Evolutionary conservation across 1,140 invertebrate species (phyloP).

Genomic region (Phthorimaea operculella): DNA sequence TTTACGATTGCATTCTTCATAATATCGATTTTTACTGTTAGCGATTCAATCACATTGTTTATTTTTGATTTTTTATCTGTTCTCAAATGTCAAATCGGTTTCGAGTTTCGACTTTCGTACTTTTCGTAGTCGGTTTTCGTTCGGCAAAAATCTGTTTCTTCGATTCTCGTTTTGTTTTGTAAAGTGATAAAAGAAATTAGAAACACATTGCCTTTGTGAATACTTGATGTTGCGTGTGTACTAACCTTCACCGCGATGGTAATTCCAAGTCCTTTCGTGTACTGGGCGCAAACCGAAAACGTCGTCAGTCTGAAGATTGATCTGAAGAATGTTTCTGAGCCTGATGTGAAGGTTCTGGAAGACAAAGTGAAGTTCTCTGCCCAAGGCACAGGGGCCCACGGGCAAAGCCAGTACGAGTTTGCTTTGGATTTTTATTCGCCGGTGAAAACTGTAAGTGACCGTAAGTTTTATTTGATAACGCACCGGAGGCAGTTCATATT

Average conservation of each 20-base stretch:
- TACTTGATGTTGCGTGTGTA: too few relatives aligned
- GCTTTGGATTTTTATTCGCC: conserved; percentile 76
- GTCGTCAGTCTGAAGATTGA: conserved; percentile 84
- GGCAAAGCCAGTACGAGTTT: conserved; percentile 78
- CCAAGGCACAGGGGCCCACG: conserved; percentile 77
- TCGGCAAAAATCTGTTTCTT: too few relatives aligned
- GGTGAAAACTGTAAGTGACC: conserved; percentile 74
- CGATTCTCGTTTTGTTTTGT: neutral
- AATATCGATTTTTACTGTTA: too few relatives aligned
- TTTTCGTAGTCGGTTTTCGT: too few relatives aligned
- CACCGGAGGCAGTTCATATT: too few relatives aligned
- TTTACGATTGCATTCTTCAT: too few relatives aligned
- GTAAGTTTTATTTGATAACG: neutral
- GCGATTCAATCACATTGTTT: too few relatives aligned
- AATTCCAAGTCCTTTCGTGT: conserved; percentile 84
- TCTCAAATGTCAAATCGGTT: too few relatives aligned
- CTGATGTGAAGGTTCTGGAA: conserved; percentile 70
- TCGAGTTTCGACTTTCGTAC: too few relatives aligned
- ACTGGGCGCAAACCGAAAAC: conserved; percentile 90
- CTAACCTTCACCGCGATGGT: conserved; percentile 29
- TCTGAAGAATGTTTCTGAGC: conserved; percentile 79
- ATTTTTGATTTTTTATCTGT: too few relatives aligned
- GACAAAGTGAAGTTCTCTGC: conserved; percentile 72
- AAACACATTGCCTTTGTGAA: too few relatives aligned
- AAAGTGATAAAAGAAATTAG: too few relatives aligned